Conservation (phyloP, 2,888 invertebrate genomes). For the Napeogenes sylphis region DNA sequence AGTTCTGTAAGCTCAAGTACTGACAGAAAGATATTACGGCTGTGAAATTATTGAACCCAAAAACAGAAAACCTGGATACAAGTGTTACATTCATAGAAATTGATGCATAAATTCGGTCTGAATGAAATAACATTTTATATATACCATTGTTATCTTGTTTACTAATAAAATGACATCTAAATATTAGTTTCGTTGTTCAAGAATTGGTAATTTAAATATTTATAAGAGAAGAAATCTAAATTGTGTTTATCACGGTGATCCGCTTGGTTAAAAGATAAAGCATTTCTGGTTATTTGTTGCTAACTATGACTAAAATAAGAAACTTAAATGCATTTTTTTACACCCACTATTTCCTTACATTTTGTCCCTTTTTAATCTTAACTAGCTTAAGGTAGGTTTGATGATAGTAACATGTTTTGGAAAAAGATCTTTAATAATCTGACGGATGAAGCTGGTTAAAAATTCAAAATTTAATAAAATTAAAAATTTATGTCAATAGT, state of each 20-base stretch:
- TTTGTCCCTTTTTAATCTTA: neutral
- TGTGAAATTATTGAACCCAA: slow-evolving; percentile 1
- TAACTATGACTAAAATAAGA: no score
- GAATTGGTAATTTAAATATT: slow-evolving; percentile 6
- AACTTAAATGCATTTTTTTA: neutral
- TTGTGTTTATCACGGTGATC: no score
- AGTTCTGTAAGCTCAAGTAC: neutral
- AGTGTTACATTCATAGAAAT: slow-evolving; percentile 34
- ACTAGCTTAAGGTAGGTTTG: no score
- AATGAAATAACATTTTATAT: slow-evolving; percentile 35
- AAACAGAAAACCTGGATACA: slow-evolving; percentile 20
- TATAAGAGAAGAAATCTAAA: no score
- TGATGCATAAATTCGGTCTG: slow-evolving; percentile 45
- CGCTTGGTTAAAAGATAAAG: no score
- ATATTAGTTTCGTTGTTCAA: slow-evolving; percentile 13
- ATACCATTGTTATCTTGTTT: slow-evolving; percentile 24
- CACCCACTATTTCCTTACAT: neutral
- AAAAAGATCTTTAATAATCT: no score
- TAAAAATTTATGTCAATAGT: neutral
- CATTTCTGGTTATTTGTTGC: no score
- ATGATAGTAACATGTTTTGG: neutral
- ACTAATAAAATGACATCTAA: slow-evolving; percentile 24
- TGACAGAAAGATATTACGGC: neutral
- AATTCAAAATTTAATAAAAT: no score
- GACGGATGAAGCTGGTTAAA: no score